Evolutionary conservation across 2,888 invertebrate genomes (phyloP), one percentile per base, ranked within the genome.

Genomic region (Geotrupes spiniger): DNA sequence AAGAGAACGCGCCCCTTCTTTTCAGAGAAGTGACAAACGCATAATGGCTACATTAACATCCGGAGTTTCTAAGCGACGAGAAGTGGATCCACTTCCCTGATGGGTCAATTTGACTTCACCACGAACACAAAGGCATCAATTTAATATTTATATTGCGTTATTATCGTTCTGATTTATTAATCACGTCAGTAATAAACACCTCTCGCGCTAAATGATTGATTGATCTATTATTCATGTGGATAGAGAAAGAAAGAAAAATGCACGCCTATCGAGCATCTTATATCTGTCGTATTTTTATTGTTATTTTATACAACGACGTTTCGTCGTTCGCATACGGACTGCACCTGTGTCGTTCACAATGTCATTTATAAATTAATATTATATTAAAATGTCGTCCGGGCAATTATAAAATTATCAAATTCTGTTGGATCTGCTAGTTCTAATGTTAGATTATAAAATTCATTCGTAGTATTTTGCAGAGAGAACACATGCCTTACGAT

Each of bases 171-270:
- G 63, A 63, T 64, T 64, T 62, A 63, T 63, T 62, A 61, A 58
- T 59, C 58, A 61, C 60, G 54, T 54, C 50, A 21, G 56, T 60
- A 62, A 61, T 62, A 63, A 61, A 60, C 62, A 62, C 62, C 62
- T 63, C 60, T 59, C 54, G 29, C 31, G 33, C 21, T 42, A 37
- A 51, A 33, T 33, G 33, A 33, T 33, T 60, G 61, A 59, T 58
- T 61, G 60, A 62, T 60, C 59, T 10, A 33, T 33, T 33, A 33
- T 33, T 3, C 33, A 4, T 14, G 33, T 8, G 8, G 15, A 33
- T 33, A 33, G 11, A 33, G 15, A 33, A 33, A 15, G 21, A 21
- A 21, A 21, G n/a, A n/a, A n/a, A n/a, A n/a, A n/a, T n/a, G 21
- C 21, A 21, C 21, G 21, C 14, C 33, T 46, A 41, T 50, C 37